phyloP scores from a whole-genome alignment of 2,113 vertebrate species.

The Eulemur rufifrons region DNA sequence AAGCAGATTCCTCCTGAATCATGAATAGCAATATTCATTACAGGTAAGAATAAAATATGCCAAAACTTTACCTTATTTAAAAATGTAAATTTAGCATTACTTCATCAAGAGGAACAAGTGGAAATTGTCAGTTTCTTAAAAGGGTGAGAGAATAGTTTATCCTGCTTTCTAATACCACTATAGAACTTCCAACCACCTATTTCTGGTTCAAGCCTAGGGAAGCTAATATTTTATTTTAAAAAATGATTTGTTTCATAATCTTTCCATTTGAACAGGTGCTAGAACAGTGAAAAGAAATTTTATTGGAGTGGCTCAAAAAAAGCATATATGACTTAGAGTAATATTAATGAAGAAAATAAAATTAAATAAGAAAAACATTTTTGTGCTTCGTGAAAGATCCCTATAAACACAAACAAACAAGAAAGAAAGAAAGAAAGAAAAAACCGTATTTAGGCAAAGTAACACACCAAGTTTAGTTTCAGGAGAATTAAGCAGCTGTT shows the following conservation, averaged over 20 bases:
- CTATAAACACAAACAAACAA: too few relatives aligned
- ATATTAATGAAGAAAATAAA: not conserved
- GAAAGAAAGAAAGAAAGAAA: not conserved
- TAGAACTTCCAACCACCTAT: not conserved
- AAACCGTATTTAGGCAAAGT: fast-evolving
- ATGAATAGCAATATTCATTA: not conserved
- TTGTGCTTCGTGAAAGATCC: too few relatives aligned
- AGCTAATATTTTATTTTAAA: not conserved
- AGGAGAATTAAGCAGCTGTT: conserved; percentile 93
- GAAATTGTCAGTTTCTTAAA: not conserved
- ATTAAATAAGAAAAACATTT: not conserved
- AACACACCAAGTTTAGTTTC: conserved; percentile 90
- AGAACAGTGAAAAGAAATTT: not conserved
- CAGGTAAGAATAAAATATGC: not conserved
- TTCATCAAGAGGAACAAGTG: not conserved
- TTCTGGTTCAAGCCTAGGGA: not conserved
- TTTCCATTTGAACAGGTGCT: not conserved
- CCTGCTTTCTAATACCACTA: not conserved
- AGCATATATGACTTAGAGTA: not conserved
- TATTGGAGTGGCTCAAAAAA: not conserved
- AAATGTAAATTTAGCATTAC: not conserved
- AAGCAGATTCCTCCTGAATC: not conserved
- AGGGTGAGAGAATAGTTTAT: not conserved
- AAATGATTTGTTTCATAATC: not conserved
- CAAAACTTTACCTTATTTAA: not conserved